Percentiles rank a stretch among this genome's conserved stretches.
These are phyloP conservation scores for Mythimna ferrago DNA, from an alignment of 2,888 invertebrate genomes.

Conservation along the genomic window DNA sequence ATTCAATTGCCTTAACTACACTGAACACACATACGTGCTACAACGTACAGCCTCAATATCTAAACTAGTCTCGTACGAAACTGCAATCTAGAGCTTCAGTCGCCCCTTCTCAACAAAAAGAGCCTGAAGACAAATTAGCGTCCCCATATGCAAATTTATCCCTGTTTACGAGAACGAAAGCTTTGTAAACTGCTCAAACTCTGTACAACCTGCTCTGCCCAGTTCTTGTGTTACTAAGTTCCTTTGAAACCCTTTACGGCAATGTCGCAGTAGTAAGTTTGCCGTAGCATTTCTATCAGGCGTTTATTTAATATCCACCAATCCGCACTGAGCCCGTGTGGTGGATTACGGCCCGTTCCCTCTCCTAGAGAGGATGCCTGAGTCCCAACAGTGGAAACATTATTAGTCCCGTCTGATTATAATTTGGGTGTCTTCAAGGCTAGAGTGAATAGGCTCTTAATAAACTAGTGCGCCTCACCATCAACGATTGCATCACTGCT, in stretches of 20 bases:
- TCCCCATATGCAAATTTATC: conserved; percentile 54
- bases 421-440: too few relatives aligned
- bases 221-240: conserved; percentile 48
- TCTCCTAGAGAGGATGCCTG: too few relatives aligned
- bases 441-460: too few relatives aligned
- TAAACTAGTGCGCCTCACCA: too few relatives aligned
- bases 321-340: too few relatives aligned
- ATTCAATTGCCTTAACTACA: background rate
- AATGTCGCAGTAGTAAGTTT: conserved; percentile 57
- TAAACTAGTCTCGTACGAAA: conserved; percentile 20
- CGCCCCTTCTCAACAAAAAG: conserved; percentile 31
- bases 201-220: conserved; percentile 34
- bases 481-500: too few relatives aligned
- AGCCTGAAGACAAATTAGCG: conserved; percentile 55
- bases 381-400: too few relatives aligned
- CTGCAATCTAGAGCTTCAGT: conserved; percentile 28
- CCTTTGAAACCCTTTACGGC: conserved; percentile 59
- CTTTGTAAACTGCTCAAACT: conserved; percentile 56
- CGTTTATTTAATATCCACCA: conserved; percentile 30
- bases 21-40: background rate
- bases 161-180: conserved; percentile 51
- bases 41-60: background rate
- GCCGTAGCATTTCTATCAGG: conserved; percentile 66
- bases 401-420: too few relatives aligned
- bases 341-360: too few relatives aligned